Base-by-base conservation (phyloP, 2,797 vertebrate genomes). In the Centroberyx gerrardi region DNA sequence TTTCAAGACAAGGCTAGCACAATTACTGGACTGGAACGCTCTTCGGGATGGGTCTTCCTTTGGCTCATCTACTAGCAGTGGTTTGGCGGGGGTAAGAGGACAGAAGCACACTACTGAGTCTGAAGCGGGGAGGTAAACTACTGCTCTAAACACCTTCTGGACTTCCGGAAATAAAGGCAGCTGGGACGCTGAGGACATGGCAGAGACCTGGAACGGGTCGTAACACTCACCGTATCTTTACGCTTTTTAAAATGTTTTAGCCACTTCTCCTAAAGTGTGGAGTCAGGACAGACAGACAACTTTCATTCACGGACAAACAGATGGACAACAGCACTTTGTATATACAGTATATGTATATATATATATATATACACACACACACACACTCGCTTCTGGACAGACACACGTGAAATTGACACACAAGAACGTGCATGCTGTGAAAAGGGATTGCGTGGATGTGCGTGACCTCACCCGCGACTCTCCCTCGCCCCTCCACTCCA, bases 401-500 rank as follows among this genome's bases (percentile, higher is more conserved):
- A 79, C 38, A 27, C 10, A 31, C 14, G 2, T n/a, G 15, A 66
- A 22, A 29, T 28, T 49, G 27, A 22, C 17, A 58, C 29, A 71
- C 22, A 36, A 5, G 17, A 0, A 33, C 27, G n/a, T 27, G 22
- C 53, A 22, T 17, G 29, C 2, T 40, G 6, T 17, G 36, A 3
- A 44, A 42, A 0, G 17, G 17, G 40, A 65, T 13, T 3, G 8
- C 40, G 9, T 1, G n/a, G 10, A 5, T 0, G 22, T 6, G 18
- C 8, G 29, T 2, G 58, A 42, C 40, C 97, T 97, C 82, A 99
- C 98, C 95, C 98, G 94, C 0, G 98, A 97, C 86, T 99, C 98
- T 0, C 96, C 98, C 89, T 99, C 98, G 36, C 97, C 97, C 87
- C 97, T 94, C 98, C 98, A 99, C 80, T 99, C 98, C n/a, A 99